These are phyloP conservation scores for Gymnocephalus cernua DNA, from an alignment of 2,113 vertebrate genomes.

Conservation along the genomic window DNA sequence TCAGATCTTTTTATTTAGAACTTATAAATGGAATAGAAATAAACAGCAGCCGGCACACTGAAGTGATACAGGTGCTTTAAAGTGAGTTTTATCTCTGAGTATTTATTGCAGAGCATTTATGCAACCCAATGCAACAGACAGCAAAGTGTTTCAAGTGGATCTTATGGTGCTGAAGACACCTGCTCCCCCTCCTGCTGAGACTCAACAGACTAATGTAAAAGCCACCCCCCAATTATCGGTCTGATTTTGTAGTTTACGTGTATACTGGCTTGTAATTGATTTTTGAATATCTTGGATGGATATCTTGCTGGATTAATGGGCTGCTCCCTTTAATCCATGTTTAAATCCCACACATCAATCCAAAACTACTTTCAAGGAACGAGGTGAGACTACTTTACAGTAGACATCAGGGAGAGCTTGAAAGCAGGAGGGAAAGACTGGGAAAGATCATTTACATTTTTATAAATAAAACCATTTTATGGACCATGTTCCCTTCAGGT, in stretches of 20 bases:
- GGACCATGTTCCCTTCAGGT: neutral
- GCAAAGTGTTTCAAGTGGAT: conserved; percentile 6
- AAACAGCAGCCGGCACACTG: neutral
- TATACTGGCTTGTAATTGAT: neutral
- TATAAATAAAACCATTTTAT: neutral
- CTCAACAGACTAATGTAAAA: conserved; percentile 20
- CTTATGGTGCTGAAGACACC: conserved; percentile 16
- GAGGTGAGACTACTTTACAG: neutral
- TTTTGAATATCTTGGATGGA: neutral
- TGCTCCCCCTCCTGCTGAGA: conserved; percentile 3
- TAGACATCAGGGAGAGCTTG: neutral
- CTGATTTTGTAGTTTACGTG: conserved; percentile 2
- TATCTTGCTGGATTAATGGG: neutral
- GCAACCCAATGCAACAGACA: neutral
- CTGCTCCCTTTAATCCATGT: neutral
- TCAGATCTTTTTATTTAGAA: conserved; percentile 6
- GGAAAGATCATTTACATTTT: neutral
- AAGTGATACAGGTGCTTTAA: conserved; percentile 11
- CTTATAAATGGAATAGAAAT: neutral
- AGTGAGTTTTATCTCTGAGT: neutral
- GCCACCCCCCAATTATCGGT: conserved; percentile 6
- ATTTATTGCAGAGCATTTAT: conserved; percentile 16
- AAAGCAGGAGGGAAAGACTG: neutral
- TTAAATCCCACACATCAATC: conserved; percentile 18
- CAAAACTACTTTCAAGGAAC: neutral